phyloP scores from a whole-genome alignment of 2,113 vertebrate species.

The Falco punctatus region DNA sequence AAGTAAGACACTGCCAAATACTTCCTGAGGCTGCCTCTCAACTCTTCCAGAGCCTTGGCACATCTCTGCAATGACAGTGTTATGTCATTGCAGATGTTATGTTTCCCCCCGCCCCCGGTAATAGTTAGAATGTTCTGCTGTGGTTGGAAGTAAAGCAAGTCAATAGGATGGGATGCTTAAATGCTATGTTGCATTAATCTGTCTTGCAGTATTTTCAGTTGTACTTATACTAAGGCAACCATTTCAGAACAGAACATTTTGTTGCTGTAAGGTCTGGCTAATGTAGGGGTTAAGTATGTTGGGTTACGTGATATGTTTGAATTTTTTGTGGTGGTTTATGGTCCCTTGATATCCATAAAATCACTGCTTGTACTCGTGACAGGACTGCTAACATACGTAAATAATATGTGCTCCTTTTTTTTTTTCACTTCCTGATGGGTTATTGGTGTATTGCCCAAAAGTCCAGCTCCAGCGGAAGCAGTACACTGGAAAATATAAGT shows the following conservation, averaged over 20 bases:
- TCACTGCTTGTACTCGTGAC: neutral
- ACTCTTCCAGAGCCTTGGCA: neutral
- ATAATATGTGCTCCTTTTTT: neutral
- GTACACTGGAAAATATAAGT: constrained; percentile 17
- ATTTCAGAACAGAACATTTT: neutral
- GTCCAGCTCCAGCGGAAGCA: neutral
- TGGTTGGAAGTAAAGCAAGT: neutral
- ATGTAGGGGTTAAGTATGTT: neutral
- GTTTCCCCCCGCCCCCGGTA: too few relatives aligned
- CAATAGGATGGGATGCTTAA: neutral
- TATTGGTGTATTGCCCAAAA: neutral
- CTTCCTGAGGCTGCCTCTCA: neutral
- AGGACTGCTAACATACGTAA: neutral
- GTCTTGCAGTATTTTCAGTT: neutral
- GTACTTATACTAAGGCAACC: neutral
- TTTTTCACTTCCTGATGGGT: constrained; percentile 4
- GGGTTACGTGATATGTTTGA: neutral
- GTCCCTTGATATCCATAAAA: constrained; percentile 26
- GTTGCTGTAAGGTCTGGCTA: neutral
- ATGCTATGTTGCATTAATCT: neutral
- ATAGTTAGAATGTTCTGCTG: neutral
- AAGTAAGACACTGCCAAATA: neutral
- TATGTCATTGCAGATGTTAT: too few relatives aligned
- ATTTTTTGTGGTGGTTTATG: neutral
- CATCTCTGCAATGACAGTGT: neutral